Conservation (phyloP, 2,797 vertebrate species). For the Carduelis carduelis region DNA sequence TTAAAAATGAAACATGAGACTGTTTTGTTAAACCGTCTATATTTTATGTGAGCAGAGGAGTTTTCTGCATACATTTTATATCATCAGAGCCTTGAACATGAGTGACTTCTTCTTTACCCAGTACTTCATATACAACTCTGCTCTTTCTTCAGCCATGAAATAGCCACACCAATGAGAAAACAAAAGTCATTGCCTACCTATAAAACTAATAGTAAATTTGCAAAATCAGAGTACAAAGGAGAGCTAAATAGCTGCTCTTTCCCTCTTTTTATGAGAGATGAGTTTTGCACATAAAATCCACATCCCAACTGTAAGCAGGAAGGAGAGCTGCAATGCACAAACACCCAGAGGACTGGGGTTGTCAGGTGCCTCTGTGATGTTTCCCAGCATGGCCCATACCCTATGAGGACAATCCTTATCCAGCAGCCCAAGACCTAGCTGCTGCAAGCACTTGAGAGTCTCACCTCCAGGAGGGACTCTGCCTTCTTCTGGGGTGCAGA, state of each 20-base stretch:
- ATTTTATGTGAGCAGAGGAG: background rate
- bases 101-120: background rate
- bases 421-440: rapidly evolving
- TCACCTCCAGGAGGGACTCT: background rate
- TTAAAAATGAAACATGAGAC: background rate
- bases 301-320: background rate
- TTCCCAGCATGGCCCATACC: background rate
- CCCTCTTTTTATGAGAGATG: background rate
- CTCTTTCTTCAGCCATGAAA: background rate
- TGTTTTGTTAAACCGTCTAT: background rate
- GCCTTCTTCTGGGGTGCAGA: background rate
- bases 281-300: background rate
- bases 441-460: rapidly evolving
- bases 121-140: background rate
- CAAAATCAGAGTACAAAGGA: background rate
- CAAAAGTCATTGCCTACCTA: background rate
- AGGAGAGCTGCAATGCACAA: background rate
- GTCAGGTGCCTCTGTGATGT: background rate
- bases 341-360: background rate
- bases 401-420: background rate
- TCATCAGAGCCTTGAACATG: background rate
- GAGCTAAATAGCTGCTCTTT: background rate
- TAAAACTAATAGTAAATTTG: background rate
- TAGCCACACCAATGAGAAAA: background rate
- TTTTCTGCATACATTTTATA: background rate